Base-by-base conservation (phyloP, 2,888 invertebrate species). In the Neoascia interrupta region DNA sequence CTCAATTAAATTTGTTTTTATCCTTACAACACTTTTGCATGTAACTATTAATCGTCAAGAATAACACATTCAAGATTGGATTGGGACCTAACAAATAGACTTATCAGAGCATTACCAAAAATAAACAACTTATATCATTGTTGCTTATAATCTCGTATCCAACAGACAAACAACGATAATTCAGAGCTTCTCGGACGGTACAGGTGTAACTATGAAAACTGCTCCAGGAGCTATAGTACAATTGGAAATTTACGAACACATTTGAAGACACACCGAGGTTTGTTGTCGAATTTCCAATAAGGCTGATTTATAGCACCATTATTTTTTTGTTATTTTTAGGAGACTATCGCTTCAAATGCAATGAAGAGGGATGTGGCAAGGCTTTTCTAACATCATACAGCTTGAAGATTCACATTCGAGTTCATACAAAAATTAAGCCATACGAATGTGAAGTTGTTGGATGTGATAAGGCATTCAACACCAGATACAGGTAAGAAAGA, bases 261-360 rank as follows among this genome's bases (percentile, higher is more conserved):
- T 90, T 93, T 96, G 92, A 98, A 97, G 91, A 97, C 97, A 64
- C 97, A 98, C 86, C 96, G 94, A 93, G 97, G 97, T 97, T 90
- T 84, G 84, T n/a, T n/a, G n/a, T n/a, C n/a, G n/a, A n/a, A n/a
- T n/a, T n/a, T n/a, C n/a, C 83, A 54, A 49, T 10, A 8, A 1
- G 10, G 1, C n/a, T 6, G 16, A 6, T 8, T 21, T 21, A 37
- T 28, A 15, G 5, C 8, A 47, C 0, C n/a, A n/a, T n/a, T n/a
- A 13, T 10, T 41, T 58, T 1, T 19, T 53, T 23, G 11, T 43
- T 15, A 23, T 16, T 28, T 3, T 51, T 61, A 97, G 97, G 97
- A 85, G 97, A 98, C 91, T 97, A 95, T 90, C 93, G 95, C 85
- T 98, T 97, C 90, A 94, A 95, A 89, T 98, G 97, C 89, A 92